Base-by-base conservation (phyloP, 2,888 invertebrate species). In the Andrena chrysosceles region DNA sequence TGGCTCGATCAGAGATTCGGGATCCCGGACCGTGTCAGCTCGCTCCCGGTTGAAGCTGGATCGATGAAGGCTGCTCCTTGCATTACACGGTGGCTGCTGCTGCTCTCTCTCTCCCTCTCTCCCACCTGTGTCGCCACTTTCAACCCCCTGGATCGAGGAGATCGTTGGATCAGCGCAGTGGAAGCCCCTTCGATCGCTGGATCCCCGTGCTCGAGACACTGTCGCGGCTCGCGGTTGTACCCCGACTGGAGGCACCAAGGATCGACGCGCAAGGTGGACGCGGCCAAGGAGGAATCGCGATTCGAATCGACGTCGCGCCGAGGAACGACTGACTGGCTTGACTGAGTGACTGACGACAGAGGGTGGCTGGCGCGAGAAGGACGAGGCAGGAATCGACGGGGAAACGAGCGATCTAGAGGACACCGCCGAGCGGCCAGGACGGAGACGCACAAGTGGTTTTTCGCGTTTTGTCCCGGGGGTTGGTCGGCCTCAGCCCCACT, bases 401-500 rank as follows among this genome's bases (percentile, higher is more conserved):
- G 5, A 13, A 20, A 60, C 59, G 54, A 35, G 8, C 66, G 73
- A 63, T 78, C 75, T 52, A 26, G 49, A 79, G 79, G 66, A 73
- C 73, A 74, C 52, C 35, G 16, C 42, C 33, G 33, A 42, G 26
- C 31, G 48, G 67, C 49, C 67, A 49, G 67, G 62, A 67, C 60
- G 52, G 52, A 75, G 81, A 84, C 79, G 86, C 87, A 91, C 91
- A 89, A 90, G 90, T 91, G 91, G 88, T 91, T 91, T 89, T 91
- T 88, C 89, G 85, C 91, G 88, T 91, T 92, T 83, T 89, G 87
- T 87, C 75, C 78, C 90, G 86, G 89, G 89, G 92, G 89, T 88
- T 87, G 88, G 73, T 77, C 54, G 81, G 67, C 75, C 81, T 79
- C 87, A 83, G 89, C 86, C 89, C 89, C 90, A 89, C 90, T 89